These are phyloP conservation scores for Mylabris sibirica DNA, from an alignment of 2,888 invertebrate genomes.

Conservation along the genomic window DNA sequence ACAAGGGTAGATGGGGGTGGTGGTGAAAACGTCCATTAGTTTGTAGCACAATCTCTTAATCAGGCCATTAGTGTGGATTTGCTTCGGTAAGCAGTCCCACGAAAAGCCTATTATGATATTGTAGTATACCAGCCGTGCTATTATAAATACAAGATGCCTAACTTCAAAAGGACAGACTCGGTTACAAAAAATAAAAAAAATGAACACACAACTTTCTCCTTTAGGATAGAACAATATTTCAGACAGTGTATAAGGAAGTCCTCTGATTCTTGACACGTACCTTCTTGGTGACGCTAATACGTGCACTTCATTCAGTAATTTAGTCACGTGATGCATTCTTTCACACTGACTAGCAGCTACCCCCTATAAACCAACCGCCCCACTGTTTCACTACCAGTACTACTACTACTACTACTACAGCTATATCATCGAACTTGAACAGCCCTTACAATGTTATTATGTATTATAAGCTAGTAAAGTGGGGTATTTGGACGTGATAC, in stretches of 20 bases:
- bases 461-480: conserved; percentile 52
- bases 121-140: conserved; percentile 55
- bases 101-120: conserved; percentile 62
- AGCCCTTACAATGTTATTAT: conserved; percentile 55
- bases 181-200: not conserved
- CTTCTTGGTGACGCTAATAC: conserved; percentile 54
- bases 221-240: not conserved
- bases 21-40: conserved; percentile 50
- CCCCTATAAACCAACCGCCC: conserved; percentile 18
- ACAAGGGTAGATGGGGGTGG: too few species aligned
- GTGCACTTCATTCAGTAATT: conserved; percentile 58
- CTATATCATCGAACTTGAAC: conserved; percentile 24
- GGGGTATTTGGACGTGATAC: conserved; percentile 50
- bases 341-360: conserved; percentile 36
- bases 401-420: conserved; percentile 35
- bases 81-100: conserved; percentile 56
- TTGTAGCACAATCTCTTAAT: conserved; percentile 61
- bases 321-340: conserved; percentile 61
- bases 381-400: conserved; percentile 35
- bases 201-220: not conserved
- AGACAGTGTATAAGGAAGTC: conserved; percentile 4
- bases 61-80: conserved; percentile 62
- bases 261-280: conserved; percentile 48
- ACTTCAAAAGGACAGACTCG: conserved; percentile 45
- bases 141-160: conserved; percentile 44